These are phyloP conservation scores for Drosophila sturtevanti DNA, from an alignment of 1,140 invertebrate genomes.

Conservation along the genomic window DNA sequence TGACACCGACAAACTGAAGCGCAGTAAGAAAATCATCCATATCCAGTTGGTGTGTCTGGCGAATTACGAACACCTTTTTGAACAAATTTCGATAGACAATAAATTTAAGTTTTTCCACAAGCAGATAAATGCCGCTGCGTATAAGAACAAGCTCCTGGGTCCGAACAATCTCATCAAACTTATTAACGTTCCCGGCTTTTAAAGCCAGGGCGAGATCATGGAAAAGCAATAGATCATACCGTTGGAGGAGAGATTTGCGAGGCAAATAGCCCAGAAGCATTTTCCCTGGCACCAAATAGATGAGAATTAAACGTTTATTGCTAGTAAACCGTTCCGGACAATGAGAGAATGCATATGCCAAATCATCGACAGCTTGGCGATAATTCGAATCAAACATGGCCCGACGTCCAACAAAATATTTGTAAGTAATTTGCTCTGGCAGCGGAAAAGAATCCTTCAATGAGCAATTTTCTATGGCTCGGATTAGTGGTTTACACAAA, in stretches of 20 bases:
- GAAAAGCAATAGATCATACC: conserved; percentile 96
- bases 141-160: conserved; percentile 96
- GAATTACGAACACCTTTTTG: conserved; percentile 95
- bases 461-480: conserved; percentile 96
- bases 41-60: conserved; percentile 95
- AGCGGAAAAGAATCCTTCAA: conserved; percentile 94
- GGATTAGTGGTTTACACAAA: conserved; percentile 97
- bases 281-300: conserved; percentile 98
- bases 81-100: conserved; percentile 98
- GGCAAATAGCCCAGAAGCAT: conserved; percentile 98
- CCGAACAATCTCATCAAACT: conserved; percentile 93
- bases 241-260: conserved; percentile 89
- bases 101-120: conserved; percentile 97
- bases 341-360: conserved; percentile 96
- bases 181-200: conserved; percentile 93
- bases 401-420: conserved; percentile 98
- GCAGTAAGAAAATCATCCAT: conserved; percentile 92
- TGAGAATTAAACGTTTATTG: conserved; percentile 97
- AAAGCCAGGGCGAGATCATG: conserved; percentile 93
- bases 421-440: conserved; percentile 96
- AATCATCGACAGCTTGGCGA: conserved; percentile 93
- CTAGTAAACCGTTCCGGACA: conserved; percentile 92
- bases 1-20: conserved; percentile 90
- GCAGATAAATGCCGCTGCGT: conserved; percentile 96
- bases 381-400: conserved; percentile 99